Conservation (phyloP, 2,113 vertebrate species). For the Nanorana parkeri region DNA sequence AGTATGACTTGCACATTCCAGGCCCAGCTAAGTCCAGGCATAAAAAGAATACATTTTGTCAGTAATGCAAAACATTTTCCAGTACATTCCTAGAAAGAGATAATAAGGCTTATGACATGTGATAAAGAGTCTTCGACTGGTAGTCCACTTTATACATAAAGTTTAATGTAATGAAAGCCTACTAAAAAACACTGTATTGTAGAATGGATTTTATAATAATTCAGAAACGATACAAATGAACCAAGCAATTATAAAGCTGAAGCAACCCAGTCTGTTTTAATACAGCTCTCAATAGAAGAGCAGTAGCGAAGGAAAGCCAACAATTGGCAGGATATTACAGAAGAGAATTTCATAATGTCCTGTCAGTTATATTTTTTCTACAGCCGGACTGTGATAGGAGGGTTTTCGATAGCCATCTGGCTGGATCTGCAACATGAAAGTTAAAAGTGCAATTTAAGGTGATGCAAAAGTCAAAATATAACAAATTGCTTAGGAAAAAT, state of each 20-base stretch:
- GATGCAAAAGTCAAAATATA: background rate
- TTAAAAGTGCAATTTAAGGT: constrained; percentile 24
- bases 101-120: too few species aligned
- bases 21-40: too few species aligned
- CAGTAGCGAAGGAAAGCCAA: background rate
- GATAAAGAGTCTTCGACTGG: background rate
- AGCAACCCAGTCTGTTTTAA: constrained; percentile 9
- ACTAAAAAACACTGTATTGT: too few species aligned
- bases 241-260: background rate
- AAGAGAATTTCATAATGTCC: constrained; percentile 30
- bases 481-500: rapidly evolving
- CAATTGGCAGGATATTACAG: background rate
- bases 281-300: background rate
- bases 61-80: too few species aligned
- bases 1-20: too few species aligned
- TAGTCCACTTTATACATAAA: background rate
- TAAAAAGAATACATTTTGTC: too few species aligned
- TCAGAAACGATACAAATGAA: background rate
- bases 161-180: background rate
- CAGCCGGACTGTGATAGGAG: background rate
- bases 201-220: constrained; percentile 8
- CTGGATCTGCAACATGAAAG: background rate
- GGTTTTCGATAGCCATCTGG: constrained; percentile 48
- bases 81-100: too few species aligned
- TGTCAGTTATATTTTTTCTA: background rate